Conservation (phyloP, 2,888 invertebrate genomes). For the Ectropis crepuscularia region DNA sequence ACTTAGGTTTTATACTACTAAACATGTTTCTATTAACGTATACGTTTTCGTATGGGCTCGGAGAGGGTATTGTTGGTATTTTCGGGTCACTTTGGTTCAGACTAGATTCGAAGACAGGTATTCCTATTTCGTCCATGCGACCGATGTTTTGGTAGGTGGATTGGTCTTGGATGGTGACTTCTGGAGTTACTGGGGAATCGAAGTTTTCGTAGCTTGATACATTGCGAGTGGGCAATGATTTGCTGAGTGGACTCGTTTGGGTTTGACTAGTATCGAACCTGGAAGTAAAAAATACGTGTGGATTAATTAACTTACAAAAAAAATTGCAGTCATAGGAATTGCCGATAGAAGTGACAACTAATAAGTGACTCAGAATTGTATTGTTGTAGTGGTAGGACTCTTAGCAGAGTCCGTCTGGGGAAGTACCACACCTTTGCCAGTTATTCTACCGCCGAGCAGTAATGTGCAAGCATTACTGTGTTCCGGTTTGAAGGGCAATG, state of each 20-base stretch:
- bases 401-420: no score
- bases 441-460: no score
- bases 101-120: slow-evolving; percentile 75
- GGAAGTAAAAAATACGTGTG: slow-evolving; percentile 36
- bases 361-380: no score
- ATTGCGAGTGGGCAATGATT: slow-evolving; percentile 69
- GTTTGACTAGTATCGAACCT: slow-evolving; percentile 81
- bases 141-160: slow-evolving; percentile 68
- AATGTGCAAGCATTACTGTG: no score
- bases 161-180: slow-evolving; percentile 62
- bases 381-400: no score
- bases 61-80: slow-evolving; percentile 51
- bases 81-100: slow-evolving; percentile 60
- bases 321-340: no score
- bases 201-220: slow-evolving; percentile 85
- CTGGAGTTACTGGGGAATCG: slow-evolving; percentile 69
- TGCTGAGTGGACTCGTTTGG: slow-evolving; percentile 59
- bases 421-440: no score
- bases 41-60: slow-evolving; percentile 87
- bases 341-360: no score
- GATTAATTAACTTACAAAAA: not conserved
- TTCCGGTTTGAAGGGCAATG: no score
- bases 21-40: slow-evolving; percentile 69
- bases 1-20: slow-evolving; percentile 71
- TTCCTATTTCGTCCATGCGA: slow-evolving; percentile 78